phyloP scores from a whole-genome alignment of 2,113 vertebrate species.

The Mionectes macconnelli region DNA sequence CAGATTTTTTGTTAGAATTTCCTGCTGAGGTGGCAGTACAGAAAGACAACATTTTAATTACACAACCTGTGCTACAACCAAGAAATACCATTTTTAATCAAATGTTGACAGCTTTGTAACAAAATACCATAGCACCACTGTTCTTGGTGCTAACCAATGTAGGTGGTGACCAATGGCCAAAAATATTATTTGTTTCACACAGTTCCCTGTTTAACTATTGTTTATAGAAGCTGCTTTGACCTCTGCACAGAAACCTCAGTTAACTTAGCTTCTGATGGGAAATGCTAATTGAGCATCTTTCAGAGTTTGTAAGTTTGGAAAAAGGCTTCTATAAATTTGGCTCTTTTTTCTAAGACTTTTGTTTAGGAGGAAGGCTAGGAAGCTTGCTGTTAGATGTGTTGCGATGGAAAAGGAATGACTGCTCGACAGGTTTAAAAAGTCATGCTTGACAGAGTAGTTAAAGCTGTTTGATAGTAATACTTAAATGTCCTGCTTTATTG shows the following conservation, averaged over 20 bases:
- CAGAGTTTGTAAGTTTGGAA: neutral
- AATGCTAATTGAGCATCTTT: neutral
- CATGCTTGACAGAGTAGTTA: slow-evolving; percentile 53
- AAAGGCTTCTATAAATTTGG: neutral
- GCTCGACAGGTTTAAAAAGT: slow-evolving; percentile 68
- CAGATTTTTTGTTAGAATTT: neutral
- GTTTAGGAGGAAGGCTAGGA: slow-evolving; percentile 9
- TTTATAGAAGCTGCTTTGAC: neutral
- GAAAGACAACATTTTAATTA: neutral
- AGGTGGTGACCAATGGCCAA: neutral
- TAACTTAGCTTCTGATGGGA: neutral
- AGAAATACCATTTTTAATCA: neutral
- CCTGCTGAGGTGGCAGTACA: neutral
- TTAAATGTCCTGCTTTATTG: slow-evolving; percentile 60
- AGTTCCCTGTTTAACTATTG: neutral
- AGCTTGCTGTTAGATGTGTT: slow-evolving; percentile 58
- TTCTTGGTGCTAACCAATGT: no score
- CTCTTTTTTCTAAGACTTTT: slow-evolving; percentile 14
- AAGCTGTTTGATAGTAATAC: slow-evolving; percentile 46
- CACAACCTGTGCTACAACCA: neutral
- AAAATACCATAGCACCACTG: neutral
- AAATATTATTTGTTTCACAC: neutral
- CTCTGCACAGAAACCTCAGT: neutral
- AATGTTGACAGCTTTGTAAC: neutral
- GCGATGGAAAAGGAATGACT: slow-evolving; percentile 51